Evolutionary conservation across 2,113 vertebrate species (phyloP).

Genomic region (Myiozetetes cayanensis): DNA sequence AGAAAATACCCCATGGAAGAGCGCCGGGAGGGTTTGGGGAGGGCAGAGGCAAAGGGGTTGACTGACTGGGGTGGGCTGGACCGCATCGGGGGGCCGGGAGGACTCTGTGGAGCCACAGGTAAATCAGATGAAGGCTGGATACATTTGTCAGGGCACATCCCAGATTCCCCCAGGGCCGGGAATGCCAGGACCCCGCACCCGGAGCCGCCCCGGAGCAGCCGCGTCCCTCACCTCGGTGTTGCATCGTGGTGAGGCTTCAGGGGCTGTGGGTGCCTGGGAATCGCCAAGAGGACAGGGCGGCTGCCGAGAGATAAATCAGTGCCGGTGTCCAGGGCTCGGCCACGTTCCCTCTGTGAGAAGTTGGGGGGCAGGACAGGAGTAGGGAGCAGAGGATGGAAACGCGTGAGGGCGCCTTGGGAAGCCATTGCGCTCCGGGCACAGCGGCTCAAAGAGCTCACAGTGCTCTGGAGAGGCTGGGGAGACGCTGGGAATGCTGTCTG

Average conservation of each 20-base stretch:
- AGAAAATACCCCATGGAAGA: neutral
- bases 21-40: neutral
- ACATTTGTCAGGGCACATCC: neutral
- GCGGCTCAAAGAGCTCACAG: rapidly evolving
- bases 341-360: neutral
- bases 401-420: rapidly evolving
- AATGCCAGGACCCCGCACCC: rapidly evolving
- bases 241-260: neutral
- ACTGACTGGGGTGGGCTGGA: no score
- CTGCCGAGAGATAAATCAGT: neutral
- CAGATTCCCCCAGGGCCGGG: rapidly evolving
- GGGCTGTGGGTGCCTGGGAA: neutral
- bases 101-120: neutral
- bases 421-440: rapidly evolving
- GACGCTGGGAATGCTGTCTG: neutral
- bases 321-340: neutral
- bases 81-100: rapidly evolving
- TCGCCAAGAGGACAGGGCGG: rapidly evolving
- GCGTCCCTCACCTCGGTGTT: neutral
- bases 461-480: neutral
- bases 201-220: neutral
- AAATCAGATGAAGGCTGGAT: neutral
- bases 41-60: neutral
- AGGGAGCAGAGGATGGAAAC: neutral
- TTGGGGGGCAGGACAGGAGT: neutral